Conservation (phyloP, 1,140 invertebrate species). For the Palaemon carinicauda region DNA sequence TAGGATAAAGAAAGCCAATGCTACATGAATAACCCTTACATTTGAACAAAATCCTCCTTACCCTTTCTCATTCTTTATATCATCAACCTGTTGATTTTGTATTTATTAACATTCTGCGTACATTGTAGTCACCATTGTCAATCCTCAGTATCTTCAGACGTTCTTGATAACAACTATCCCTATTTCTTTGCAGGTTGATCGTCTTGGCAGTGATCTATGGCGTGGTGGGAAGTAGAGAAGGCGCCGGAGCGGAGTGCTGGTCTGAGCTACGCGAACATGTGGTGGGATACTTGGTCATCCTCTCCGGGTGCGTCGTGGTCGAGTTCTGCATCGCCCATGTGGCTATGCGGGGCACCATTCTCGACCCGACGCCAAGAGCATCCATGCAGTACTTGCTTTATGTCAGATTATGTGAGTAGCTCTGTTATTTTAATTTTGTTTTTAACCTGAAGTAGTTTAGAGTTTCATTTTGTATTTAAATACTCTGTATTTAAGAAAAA, state of each 20-base stretch:
- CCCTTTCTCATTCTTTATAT: too few relatives aligned
- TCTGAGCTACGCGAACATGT: slow-evolving; percentile 73
- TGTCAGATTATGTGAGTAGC: slow-evolving; percentile 76
- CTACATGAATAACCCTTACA: too few relatives aligned
- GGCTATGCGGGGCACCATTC: slow-evolving; percentile 83
- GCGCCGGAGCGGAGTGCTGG: slow-evolving; percentile 31
- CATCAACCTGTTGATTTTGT: too few relatives aligned
- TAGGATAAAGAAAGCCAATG: too few relatives aligned
- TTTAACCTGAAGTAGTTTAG: too few relatives aligned
- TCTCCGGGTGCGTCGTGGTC: slow-evolving; percentile 73
- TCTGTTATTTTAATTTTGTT: not conserved
- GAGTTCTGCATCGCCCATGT: slow-evolving; percentile 79
- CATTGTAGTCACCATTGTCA: not conserved
- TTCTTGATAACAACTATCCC: not conserved
- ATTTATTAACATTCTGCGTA: not conserved
- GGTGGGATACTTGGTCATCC: slow-evolving; percentile 76
- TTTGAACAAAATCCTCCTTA: too few relatives aligned
- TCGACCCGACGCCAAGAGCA: slow-evolving; percentile 77
- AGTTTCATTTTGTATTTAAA: too few relatives aligned
- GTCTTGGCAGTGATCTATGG: slow-evolving; percentile 54
- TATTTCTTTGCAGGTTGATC: slow-evolving; percentile 34
- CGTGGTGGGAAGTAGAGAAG: slow-evolving; percentile 28
- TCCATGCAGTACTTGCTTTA: slow-evolving; percentile 86
- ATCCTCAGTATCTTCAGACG: not conserved
- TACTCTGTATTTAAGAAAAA: too few relatives aligned